Base-by-base conservation (phyloP, 1,140 invertebrate species). In the Drosophila orosa region DNA sequence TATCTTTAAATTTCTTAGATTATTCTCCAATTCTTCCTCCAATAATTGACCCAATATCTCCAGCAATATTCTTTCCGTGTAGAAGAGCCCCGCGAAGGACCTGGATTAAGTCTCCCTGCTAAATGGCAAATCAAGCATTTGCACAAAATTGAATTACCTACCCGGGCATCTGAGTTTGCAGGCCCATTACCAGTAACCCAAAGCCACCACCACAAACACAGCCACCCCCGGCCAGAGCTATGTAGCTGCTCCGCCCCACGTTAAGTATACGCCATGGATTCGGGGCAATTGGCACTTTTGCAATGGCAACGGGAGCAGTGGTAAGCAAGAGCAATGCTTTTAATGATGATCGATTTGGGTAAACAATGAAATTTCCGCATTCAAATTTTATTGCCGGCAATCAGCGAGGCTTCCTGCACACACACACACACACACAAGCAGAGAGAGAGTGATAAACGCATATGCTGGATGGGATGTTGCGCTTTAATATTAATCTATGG, bases 301-400 rank as follows among this genome's bases (percentile, higher is more conserved):
- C 76, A 82, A 73, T 72, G 62, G 66, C 50, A 57, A 37, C 42
- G 42, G 40, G 65, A 44, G 66, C n/a, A 65, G 47, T 48, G 67
- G 67, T 7, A 44, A 33, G 50, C 65, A 54, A 67, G 65, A 71
- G 71, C 75, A 87, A 83, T 74, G 84, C 79, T 83, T 79, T 87
- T 86, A 87, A 86, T 86, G 83, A 86, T 86, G 83, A 86, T 86
- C 83, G 83, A 86, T 86, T 86, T 86, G 83, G 83, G 79, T 87
- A 86, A 86, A 86, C 83, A 86, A 82, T 82, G 76, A 83, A 87
- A 86, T 86, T 87, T 87, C 67, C 83, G 79, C 79, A 87, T 86
- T 86, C 83, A 86, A 86, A 86, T 86, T 86, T 86, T 87, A 86
- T 87, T 86, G 83, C 83, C 47, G 44, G 84, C 83, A 86, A 86